These are phyloP conservation scores for Littorina saxatilis DNA, from an alignment of 1,140 invertebrate species.

Conservation along the genomic window DNA sequence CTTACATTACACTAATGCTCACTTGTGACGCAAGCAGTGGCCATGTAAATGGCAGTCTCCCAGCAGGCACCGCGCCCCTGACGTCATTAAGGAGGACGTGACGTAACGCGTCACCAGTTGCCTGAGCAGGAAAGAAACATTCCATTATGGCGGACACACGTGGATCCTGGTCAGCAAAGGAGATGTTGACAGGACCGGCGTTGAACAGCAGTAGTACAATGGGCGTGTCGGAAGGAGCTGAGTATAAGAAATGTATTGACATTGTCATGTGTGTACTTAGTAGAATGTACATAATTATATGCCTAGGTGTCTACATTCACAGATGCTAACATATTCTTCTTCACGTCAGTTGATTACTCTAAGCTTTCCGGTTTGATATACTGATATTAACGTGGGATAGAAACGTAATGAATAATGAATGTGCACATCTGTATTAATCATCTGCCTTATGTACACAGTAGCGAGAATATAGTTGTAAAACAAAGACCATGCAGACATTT, in stretches of 20 bases:
- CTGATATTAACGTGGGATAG: background rate
- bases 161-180: constrained; percentile 48
- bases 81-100: constrained; percentile 51
- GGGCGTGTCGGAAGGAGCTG: background rate
- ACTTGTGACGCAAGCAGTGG: constrained; percentile 39
- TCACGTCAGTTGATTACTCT: background rate
- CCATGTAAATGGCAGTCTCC: constrained; percentile 68
- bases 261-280: no score
- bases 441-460: background rate
- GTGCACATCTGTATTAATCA: background rate
- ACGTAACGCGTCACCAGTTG: constrained; percentile 62
- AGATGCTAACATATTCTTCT: background rate
- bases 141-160: constrained; percentile 63
- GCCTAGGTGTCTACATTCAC: background rate
- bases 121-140: constrained; percentile 69
- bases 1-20: background rate
- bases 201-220: constrained; percentile 66
- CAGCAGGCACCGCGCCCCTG: constrained; percentile 51
- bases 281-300: no score
- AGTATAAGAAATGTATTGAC: no score
- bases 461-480: background rate
- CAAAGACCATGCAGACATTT: background rate
- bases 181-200: constrained; percentile 66
- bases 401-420: background rate
- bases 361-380: background rate